These are phyloP conservation scores for Carassius gibelio DNA, from an alignment of 2,113 vertebrate genomes.

Conservation along the genomic window DNA sequence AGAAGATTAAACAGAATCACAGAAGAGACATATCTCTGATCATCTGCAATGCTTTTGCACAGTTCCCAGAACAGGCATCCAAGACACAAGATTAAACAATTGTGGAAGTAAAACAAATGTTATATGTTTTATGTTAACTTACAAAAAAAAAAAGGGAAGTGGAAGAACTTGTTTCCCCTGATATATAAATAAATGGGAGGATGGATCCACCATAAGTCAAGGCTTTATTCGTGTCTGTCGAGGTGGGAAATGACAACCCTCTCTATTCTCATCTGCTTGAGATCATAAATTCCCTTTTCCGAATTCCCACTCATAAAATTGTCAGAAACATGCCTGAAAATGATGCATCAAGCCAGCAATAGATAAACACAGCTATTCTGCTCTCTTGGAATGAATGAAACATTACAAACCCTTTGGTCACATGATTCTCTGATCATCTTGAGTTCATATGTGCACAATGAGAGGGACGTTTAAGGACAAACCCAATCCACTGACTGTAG, in stretches of 20 bases:
- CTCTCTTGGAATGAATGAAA: neutral
- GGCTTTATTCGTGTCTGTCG: neutral
- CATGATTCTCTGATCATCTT: neutral
- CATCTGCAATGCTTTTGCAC: slow-evolving; percentile 10
- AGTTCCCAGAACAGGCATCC: neutral
- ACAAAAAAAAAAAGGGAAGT: slow-evolving; percentile 39
- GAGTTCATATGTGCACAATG: neutral
- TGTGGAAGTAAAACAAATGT: slow-evolving; percentile 27
- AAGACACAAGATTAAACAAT: slow-evolving; percentile 24
- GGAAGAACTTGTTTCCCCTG: slow-evolving; percentile 39
- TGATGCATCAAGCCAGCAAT: neutral
- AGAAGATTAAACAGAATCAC: slow-evolving; percentile 14
- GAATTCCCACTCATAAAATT: neutral
- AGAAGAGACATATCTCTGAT: neutral
- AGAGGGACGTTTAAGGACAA: neutral
- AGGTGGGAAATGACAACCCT: neutral
- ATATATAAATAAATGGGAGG: slow-evolving; percentile 20
- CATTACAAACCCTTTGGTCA: neutral
- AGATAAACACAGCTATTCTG: neutral
- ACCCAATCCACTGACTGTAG: neutral
- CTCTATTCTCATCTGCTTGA: neutral
- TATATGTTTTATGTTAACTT: neutral
- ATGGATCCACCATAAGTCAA: slow-evolving; percentile 9
- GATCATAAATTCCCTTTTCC: neutral
- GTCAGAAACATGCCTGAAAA: slow-evolving; percentile 10